These are phyloP conservation scores for Panopea generosa DNA, from an alignment of 2,888 invertebrate species.

Conservation along the genomic window DNA sequence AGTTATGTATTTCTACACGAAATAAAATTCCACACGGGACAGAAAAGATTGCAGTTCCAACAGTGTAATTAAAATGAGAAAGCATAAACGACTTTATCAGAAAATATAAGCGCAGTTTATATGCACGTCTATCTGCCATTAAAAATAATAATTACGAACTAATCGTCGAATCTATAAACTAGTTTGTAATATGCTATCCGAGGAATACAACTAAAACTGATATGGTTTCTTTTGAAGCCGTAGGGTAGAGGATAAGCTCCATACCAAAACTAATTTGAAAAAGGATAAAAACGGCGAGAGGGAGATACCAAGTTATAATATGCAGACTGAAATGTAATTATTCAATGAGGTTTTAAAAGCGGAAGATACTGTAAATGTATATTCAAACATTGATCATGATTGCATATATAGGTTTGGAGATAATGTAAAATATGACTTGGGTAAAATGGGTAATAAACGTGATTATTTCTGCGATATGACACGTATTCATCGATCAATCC, in stretches of 20 bases:
- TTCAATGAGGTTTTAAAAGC: neutral
- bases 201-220: conserved; percentile 37
- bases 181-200: conserved; percentile 55
- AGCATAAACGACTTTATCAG: conserved; percentile 1
- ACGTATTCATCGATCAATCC: too few relatives aligned
- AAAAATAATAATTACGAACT: conserved; percentile 57
- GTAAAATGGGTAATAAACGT: too few relatives aligned
- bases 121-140: conserved; percentile 42
- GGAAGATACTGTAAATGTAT: too few relatives aligned
- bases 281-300: conserved; percentile 48
- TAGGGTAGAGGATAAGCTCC: conserved; percentile 46
- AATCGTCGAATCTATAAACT: conserved; percentile 45
- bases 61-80: too few relatives aligned
- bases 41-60: too few relatives aligned
- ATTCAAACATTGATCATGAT: too few relatives aligned
- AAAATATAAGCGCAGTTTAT: conserved; percentile 31
- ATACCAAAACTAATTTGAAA: conserved; percentile 43
- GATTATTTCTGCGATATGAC: too few relatives aligned
- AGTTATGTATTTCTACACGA: too few relatives aligned
- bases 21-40: too few relatives aligned
- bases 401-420: too few relatives aligned
- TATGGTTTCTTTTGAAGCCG: conserved; percentile 53
- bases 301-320: conserved; percentile 1
- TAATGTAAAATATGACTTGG: too few relatives aligned
- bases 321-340: neutral